Evolutionary conservation across 2,113 vertebrate species (phyloP), one percentile per base, ranked within the genome.

Genomic region (Heterochromis multidens): DNA sequence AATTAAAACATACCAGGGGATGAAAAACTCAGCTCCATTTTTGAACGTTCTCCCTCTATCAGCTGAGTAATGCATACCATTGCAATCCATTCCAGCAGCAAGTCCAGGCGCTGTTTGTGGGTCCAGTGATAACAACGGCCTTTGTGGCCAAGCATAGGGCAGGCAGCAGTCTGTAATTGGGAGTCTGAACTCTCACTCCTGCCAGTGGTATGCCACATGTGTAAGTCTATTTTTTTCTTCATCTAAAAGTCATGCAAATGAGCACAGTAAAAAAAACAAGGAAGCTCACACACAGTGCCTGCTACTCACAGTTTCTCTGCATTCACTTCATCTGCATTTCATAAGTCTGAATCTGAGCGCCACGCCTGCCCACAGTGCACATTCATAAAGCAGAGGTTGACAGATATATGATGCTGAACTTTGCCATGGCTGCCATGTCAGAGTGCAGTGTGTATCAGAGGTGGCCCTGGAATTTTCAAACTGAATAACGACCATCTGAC

Each of bases 1-100:
- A 95, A 95, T 95, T 96, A 95, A 95, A 95, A 94, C 91, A 93
- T 89, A 90, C 91, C 92, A 87, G 84, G 78, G 89, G 91, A 95
- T 93, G 89, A 94, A 95, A 95, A 94, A 85, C 90, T 67, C 61
- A 2, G 77, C 87, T 89, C 77, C 79, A 35, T 83, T 89, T 95
- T 93, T 94, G 89, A 94, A 90, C 82, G 6, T 86, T 80, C 70
- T 86, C 82, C 86, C 85, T 91, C 89, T 89, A 94, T 95, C 93
- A 87, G 90, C 89, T 35, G 88, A 92, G 92, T 91, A 94, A 94
- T 87, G 85, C 89, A 88, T 79, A 89, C 93, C 85, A 78, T 79
- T 86, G 84, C 92, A 82, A 83, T 93, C 92, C 93, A 90, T 92
- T 91, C 92, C 86, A 88, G 79, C 88, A 84, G 90, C 86, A 81